Evolutionary conservation across 2,797 vertebrate species (phyloP).

Genomic region (Sylvilagus floridanus): DNA sequence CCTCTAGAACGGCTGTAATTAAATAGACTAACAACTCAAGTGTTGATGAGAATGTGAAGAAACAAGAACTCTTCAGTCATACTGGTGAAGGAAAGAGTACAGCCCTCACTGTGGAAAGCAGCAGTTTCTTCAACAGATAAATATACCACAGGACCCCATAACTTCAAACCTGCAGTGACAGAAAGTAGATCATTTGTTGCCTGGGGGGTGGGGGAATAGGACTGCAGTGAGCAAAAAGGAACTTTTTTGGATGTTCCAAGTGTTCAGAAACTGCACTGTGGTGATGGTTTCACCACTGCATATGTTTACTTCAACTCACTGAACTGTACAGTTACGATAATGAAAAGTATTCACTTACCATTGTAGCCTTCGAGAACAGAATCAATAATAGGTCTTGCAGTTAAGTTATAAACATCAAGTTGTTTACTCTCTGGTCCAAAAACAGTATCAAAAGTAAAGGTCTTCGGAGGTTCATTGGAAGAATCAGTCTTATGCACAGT

Average conservation of each 20-base stretch:
- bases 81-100: neutral
- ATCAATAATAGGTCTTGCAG: slow-evolving; percentile 97
- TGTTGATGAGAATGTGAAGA: neutral
- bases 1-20: neutral
- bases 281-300: neutral
- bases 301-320: neutral
- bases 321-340: neutral
- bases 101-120: neutral
- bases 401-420: slow-evolving; percentile 98
- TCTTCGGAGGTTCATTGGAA: slow-evolving; percentile 96
- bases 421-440: slow-evolving; percentile 98
- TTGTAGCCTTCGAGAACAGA: slow-evolving; percentile 99
- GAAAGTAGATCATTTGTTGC: neutral
- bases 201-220: neutral
- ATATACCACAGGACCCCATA: neutral
- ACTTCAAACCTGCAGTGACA: slow-evolving; percentile 39
- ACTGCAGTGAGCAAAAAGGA: neutral
- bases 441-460: slow-evolving; percentile 98
- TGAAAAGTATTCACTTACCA: slow-evolving; percentile 88
- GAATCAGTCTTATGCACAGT: slow-evolving; percentile 96
- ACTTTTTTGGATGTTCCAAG: neutral
- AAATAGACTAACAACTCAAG: neutral
- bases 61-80: neutral
- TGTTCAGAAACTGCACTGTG: neutral
- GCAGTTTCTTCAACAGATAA: slow-evolving; percentile 2